Conservation (phyloP, 2,113 vertebrate genomes). For the Trachemys scripta region DNA sequence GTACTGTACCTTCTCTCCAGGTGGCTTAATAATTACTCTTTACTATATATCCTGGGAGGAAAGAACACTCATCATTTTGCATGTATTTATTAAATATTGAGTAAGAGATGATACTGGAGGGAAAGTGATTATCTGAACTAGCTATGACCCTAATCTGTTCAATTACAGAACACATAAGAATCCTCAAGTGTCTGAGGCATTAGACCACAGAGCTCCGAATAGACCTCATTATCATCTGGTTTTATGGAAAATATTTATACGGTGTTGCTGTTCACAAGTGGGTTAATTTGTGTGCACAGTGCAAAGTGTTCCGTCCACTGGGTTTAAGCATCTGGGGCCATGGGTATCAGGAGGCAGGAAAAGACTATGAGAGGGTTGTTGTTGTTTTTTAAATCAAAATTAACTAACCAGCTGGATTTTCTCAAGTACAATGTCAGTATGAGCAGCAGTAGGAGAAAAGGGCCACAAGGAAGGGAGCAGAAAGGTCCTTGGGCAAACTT, state of each 20-base stretch:
- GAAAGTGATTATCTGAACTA: not conserved
- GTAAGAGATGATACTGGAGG: not conserved
- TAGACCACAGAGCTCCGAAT: not conserved
- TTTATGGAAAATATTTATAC: not conserved
- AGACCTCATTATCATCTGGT: not conserved
- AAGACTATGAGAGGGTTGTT: not conserved
- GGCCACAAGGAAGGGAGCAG: fast-evolving
- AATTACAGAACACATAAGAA: not conserved
- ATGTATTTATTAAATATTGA: not conserved
- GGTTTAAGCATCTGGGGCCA: not conserved
- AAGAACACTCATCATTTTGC: not conserved
- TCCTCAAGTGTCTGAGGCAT: not conserved
- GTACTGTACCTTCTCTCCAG: not conserved
- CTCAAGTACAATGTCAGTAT: not conserved
- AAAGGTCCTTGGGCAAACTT: not conserved
- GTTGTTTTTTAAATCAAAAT: not conserved
- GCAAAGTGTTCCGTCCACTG: not conserved
- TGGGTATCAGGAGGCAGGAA: not conserved
- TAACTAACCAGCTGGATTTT: not conserved
- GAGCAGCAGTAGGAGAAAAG: not conserved
- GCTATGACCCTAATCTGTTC: not conserved
- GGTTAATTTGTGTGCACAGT: not conserved
- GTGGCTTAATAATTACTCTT: not conserved
- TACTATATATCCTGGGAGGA: not conserved
- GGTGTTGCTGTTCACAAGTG: not conserved